A percentile compares a stretch with the other conserved stretches of the same genome.
phyloP scores from a whole-genome alignment of 2,888 invertebrate species.

The Pristionchus arcanus region DNA sequence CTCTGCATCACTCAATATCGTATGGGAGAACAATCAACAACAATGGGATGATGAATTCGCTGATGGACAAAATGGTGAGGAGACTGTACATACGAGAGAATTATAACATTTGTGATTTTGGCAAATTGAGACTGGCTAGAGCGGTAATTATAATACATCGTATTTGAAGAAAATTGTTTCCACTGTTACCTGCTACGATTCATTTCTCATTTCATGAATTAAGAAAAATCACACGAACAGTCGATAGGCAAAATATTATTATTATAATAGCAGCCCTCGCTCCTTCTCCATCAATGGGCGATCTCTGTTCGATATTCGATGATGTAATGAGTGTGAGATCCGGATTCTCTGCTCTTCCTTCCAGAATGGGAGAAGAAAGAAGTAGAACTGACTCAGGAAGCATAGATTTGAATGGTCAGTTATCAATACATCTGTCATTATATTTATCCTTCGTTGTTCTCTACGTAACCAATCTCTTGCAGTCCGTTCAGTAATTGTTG shows the following conservation, averaged over 20 bases:
- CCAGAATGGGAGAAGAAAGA: constrained; percentile 2
- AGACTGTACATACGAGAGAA: no score
- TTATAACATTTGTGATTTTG: no score
- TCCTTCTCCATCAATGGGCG: constrained; percentile 62
- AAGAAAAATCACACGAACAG: no score
- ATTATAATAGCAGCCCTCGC: neutral
- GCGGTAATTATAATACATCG: no score
- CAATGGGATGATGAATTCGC: constrained; percentile 70
- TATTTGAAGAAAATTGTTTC: no score
- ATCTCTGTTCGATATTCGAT: constrained; percentile 68
- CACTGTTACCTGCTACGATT: neutral
- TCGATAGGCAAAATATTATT: no score
- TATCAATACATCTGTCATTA: neutral
- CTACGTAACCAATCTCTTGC: neutral
- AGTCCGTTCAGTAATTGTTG: no score
- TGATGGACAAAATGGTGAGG: constrained; percentile 28
- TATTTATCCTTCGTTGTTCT: neutral
- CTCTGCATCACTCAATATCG: constrained; percentile 65
- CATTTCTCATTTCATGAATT: neutral
- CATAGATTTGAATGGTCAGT: constrained; percentile 45
- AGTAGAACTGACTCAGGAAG: constrained; percentile 6
- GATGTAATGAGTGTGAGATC: constrained; percentile 60
- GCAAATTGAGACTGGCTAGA: no score
- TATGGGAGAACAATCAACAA: constrained; percentile 68
- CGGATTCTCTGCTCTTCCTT: neutral